Evolutionary conservation across 2,113 vertebrate species (phyloP), one percentile per base, ranked within the genome.

Genomic region (Sturnira hondurensis): DNA sequence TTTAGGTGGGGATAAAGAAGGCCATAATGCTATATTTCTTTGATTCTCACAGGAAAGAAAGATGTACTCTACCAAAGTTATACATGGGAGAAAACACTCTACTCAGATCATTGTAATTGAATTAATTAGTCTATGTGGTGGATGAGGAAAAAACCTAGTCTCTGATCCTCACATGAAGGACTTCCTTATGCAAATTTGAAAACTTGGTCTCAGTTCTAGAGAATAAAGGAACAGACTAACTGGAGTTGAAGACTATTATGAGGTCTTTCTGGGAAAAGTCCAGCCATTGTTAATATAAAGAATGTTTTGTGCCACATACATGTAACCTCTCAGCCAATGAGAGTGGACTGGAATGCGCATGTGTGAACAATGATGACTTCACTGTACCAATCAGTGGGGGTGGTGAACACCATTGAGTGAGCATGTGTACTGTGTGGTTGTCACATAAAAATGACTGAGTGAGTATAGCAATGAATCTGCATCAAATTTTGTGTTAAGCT

Each of bases 151-250:
- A 96, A 70, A 8, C 3, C 10, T 95, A 78, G 28, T 82, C n/a
- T 70, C 50, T 1, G 45, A 36, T 76, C 7, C 26, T 52, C 19
- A 94, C 33, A 73, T 81, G 26, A 96, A 95, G 33, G 45, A 45
- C n/a, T 85, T 93, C 41, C 6, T 68, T 47, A 80, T 50, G 76
- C n/a, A 94, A 94, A 91, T 85, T 86, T 96, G 58, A 61, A 41
- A 93, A 74, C 24, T 54, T 81, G 63, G 31, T 58, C 50, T 91
- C 24, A 80, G 36, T 88, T 92, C 10, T 84, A 80, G 52, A 58
- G 33, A 94, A 89, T 73, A 50, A 87, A 77, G 28, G 16, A 89
- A 77, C 5, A 63, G 2, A 74, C 4, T 61, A 45, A 88, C 11
- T 86, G 52, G 2, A 84, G 16, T 52, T 24, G 26, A 84, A 52